Percentiles rank a stretch among this genome's conserved stretches.
phyloP scores from a whole-genome alignment of 2,113 vertebrate species.

The Herpetotheres cachinnans region DNA sequence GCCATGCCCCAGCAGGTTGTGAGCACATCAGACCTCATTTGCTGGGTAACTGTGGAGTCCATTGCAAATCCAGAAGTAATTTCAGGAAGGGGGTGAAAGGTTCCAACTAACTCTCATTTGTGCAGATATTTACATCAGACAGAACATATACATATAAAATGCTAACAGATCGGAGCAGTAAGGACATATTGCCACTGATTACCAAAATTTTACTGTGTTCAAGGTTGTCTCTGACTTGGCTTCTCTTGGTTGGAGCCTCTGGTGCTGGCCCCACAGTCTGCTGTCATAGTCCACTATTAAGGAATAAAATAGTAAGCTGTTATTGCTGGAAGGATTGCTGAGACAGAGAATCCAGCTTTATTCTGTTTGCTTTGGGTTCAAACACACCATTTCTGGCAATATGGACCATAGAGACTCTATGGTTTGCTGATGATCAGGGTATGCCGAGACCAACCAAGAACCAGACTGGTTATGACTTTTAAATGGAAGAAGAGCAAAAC shows the following conservation, averaged over 20 bases:
- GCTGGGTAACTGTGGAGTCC: background rate
- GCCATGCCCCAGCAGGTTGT: background rate
- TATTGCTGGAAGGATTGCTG: background rate
- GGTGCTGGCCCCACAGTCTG: background rate
- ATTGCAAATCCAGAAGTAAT: background rate
- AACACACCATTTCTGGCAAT: background rate
- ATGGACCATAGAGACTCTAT: background rate
- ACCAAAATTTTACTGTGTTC: background rate
- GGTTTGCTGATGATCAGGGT: background rate
- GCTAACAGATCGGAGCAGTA: background rate
- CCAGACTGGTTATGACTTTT: background rate
- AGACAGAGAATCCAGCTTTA: background rate
- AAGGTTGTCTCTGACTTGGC: background rate
- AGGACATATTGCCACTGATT: background rate
- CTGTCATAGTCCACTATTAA: background rate
- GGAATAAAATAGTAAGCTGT: background rate
- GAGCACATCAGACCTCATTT: background rate
- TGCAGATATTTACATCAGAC: background rate
- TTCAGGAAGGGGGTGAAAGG: background rate
- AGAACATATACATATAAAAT: background rate
- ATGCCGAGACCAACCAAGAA: background rate
- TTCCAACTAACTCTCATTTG: background rate
- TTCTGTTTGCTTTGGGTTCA: background rate
- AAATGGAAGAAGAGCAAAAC: background rate
- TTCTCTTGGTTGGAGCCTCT: background rate